Evolutionary conservation across 2,113 vertebrate species (phyloP).

Genomic region (Burhinus oedicnemus): DNA sequence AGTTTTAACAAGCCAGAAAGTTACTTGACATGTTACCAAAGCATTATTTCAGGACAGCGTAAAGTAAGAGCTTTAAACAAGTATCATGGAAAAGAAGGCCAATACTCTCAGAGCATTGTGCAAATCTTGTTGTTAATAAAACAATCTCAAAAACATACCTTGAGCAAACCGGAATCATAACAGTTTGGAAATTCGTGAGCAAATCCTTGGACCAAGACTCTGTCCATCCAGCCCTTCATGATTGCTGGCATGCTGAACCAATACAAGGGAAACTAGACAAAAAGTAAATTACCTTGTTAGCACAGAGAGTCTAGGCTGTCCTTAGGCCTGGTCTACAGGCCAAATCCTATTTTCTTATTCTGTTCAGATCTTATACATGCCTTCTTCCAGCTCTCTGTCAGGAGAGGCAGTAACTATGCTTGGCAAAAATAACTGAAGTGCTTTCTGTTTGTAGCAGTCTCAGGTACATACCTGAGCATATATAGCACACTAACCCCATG

Average conservation of each 20-base stretch:
- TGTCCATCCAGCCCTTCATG: slow-evolving; percentile 82
- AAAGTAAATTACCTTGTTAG: neutral
- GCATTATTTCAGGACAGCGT: neutral
- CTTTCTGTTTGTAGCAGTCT: neutral
- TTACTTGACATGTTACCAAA: neutral
- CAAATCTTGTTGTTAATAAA: neutral
- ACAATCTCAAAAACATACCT: slow-evolving; percentile 49
- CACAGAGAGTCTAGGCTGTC: neutral
- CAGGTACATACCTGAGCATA: neutral
- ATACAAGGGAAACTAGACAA: slow-evolving; percentile 77
- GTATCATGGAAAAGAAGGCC: neutral
- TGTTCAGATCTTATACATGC: neutral
- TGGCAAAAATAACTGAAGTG: neutral
- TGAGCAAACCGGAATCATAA: slow-evolving; percentile 68
- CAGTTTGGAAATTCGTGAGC: slow-evolving; percentile 61
- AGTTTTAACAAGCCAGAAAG: neutral
- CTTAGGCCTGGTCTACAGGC: neutral
- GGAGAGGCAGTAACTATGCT: neutral
- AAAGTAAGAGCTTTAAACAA: neutral
- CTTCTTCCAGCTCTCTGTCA: neutral
- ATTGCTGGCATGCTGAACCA: slow-evolving; percentile 81
- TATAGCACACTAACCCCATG: neutral
- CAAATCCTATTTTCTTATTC: neutral
- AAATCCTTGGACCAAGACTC: slow-evolving; percentile 78
- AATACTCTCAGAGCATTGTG: neutral